Conservation (phyloP, 2,888 invertebrate species). For the Rotaria magnacalcarata region DNA sequence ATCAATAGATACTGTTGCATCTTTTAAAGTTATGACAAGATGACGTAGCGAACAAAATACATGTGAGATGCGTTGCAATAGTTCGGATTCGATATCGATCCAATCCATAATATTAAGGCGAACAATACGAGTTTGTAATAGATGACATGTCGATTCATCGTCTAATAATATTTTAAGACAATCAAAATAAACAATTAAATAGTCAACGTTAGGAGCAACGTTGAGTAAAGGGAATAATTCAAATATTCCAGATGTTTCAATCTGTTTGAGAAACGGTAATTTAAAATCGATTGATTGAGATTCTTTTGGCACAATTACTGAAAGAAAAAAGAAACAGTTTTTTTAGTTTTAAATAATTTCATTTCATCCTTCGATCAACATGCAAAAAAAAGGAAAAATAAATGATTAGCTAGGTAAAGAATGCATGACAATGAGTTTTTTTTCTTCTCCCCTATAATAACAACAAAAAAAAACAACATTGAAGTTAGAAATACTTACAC, state of each 20-base stretch:
- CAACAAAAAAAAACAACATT: no score
- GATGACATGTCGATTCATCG: background rate
- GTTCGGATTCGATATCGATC: background rate
- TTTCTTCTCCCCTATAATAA: no score
- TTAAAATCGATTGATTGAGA: background rate
- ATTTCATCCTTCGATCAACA: no score
- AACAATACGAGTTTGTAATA: background rate
- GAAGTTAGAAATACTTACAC: background rate
- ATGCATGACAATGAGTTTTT: no score
- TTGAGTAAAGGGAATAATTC: background rate
- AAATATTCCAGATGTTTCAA: constrained; percentile 5
- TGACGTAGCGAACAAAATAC: background rate
- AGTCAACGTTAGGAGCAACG: constrained; percentile 12
- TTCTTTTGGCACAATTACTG: background rate
- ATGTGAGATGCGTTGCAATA: background rate
- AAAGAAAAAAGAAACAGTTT: background rate
- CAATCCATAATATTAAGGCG: background rate
- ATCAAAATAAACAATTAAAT: background rate
- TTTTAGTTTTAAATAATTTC: no score
- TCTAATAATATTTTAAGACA: background rate
- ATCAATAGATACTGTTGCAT: background rate
- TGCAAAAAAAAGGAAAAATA: no score
- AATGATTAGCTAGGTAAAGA: no score
- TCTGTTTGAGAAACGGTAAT: constrained; percentile 14
- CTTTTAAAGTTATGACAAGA: background rate